Evolutionary conservation across 2,888 invertebrate genomes (phyloP).

Genomic region (Drosophila fulvimacula): DNA sequence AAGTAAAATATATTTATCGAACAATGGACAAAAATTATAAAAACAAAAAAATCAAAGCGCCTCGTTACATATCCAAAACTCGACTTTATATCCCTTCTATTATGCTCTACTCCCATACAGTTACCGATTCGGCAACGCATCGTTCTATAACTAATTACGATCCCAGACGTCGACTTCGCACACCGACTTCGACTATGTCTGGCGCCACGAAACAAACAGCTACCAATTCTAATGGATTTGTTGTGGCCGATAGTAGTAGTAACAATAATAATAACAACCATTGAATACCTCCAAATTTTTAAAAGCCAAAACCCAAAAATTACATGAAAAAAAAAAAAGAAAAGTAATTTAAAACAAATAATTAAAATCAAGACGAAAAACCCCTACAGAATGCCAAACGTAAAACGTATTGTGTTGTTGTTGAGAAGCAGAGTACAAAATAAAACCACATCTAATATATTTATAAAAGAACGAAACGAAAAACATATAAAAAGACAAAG

Average conservation of each 20-base stretch:
- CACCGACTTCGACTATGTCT: conserved; percentile 64
- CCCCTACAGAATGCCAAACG: conserved; percentile 34
- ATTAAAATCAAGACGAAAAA: conserved; percentile 11
- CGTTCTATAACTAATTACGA: conserved; percentile 80
- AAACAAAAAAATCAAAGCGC: conserved; percentile 32
- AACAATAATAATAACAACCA: conserved; percentile 61
- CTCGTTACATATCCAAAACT: conserved; percentile 45
- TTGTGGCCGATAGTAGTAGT: conserved; percentile 83
- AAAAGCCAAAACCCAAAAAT: conserved; percentile 29
- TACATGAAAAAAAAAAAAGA: neutral
- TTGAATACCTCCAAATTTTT: conserved; percentile 56
- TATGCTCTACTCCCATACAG: conserved; percentile 83
- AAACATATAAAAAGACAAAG: conserved; percentile 57
- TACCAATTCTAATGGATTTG: conserved; percentile 79
- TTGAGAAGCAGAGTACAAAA: conserved; percentile 53
- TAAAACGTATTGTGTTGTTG: conserved; percentile 40
- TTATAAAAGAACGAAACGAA: conserved; percentile 14
- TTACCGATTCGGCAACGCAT: conserved; percentile 80
- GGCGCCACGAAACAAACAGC: conserved; percentile 69
- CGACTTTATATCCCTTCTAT: conserved; percentile 77
- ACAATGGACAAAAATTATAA: conserved; percentile 28
- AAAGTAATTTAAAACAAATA: conserved; percentile 19
- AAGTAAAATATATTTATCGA: conserved; percentile 15
- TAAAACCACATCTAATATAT: conserved; percentile 24
- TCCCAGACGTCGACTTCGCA: conserved; percentile 82